Percentiles rank a stretch among this genome's conserved stretches.
phyloP scores from a whole-genome alignment of 2,888 invertebrate species.

The Gnatocerus cornutus region DNA sequence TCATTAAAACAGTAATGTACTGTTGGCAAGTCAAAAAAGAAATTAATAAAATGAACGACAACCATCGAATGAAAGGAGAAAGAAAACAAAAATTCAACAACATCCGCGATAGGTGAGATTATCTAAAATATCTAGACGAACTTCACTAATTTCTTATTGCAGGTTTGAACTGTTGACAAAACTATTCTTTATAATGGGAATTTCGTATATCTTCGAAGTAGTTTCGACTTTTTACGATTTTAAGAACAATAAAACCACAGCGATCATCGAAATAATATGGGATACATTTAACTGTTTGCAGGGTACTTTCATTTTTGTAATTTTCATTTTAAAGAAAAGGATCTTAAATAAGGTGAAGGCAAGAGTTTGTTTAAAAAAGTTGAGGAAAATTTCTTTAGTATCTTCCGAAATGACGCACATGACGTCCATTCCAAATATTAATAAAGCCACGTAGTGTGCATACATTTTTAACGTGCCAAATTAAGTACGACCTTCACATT shows the following conservation, averaged over 20 bases:
- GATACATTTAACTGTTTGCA: slow-evolving; percentile 82
- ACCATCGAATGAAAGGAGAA: slow-evolving; percentile 74
- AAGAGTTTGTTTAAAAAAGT: slow-evolving; percentile 68
- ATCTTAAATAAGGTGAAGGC: slow-evolving; percentile 76
- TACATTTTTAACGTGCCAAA: too few relatives aligned
- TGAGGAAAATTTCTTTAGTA: slow-evolving; percentile 44
- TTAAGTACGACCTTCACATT: too few relatives aligned
- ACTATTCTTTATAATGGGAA: slow-evolving; percentile 86
- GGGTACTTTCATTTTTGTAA: slow-evolving; percentile 80
- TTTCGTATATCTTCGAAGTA: slow-evolving; percentile 82
- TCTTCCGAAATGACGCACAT: slow-evolving; percentile 45
- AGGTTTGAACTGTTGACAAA: slow-evolving; percentile 83
- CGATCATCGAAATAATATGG: slow-evolving; percentile 68
- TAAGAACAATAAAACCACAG: slow-evolving; percentile 71
- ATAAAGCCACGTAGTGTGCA: not conserved
- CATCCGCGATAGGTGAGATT: slow-evolving; percentile 79
- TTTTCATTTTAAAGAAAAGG: slow-evolving; percentile 81
- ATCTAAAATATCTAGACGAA: too few relatives aligned
- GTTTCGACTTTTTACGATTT: slow-evolving; percentile 76
- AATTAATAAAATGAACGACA: slow-evolving; percentile 80
- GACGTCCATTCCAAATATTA: slow-evolving; percentile 25
- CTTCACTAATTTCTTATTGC: slow-evolving; percentile 57
- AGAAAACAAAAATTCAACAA: slow-evolving; percentile 73
- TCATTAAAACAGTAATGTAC: slow-evolving; percentile 80
- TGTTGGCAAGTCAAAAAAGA: slow-evolving; percentile 84